These are phyloP conservation scores for Phengaris arion DNA, from an alignment of 2,888 invertebrate genomes.

Conservation along the genomic window DNA sequence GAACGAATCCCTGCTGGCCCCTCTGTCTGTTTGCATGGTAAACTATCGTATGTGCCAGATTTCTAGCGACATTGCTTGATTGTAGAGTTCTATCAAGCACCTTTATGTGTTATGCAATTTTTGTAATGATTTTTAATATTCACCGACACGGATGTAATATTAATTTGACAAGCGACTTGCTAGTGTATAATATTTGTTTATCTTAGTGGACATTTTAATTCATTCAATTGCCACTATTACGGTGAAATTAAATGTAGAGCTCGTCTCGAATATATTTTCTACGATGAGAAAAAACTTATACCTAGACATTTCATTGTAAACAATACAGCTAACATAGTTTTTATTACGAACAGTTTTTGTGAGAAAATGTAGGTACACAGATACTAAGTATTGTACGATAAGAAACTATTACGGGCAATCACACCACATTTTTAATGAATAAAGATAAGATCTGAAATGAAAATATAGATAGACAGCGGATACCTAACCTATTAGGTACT, in stretches of 20 bases:
- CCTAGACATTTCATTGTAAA: slow-evolving; percentile 12
- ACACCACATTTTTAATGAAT: not conserved
- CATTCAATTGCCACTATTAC: not conserved
- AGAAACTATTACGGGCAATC: not conserved
- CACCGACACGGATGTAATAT: slow-evolving; percentile 21
- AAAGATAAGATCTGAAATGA: not conserved
- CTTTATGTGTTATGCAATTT: not conserved
- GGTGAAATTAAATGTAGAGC: slow-evolving; percentile 12
- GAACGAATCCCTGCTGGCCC: too few species aligned
- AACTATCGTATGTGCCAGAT: not conserved
- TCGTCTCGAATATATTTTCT: not conserved
- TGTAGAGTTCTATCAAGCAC: not conserved
- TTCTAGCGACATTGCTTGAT: not conserved
- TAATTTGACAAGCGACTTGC: slow-evolving; percentile 9
- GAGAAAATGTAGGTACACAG: not conserved
- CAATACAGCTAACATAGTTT: slow-evolving; percentile 10
- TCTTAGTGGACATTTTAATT: slow-evolving; percentile 18
- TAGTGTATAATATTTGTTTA: slow-evolving; percentile 1
- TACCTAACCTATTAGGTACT: too few species aligned
- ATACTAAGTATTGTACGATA: not conserved
- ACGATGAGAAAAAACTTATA: slow-evolving; percentile 10
- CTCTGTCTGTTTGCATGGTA: not conserved
- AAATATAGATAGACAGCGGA: too few species aligned
- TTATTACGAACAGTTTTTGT: not conserved
- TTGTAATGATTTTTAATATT: slow-evolving; percentile 10